These are phyloP conservation scores for Pitangus sulphuratus DNA, from an alignment of 2,797 vertebrate species.

Conservation along the genomic window DNA sequence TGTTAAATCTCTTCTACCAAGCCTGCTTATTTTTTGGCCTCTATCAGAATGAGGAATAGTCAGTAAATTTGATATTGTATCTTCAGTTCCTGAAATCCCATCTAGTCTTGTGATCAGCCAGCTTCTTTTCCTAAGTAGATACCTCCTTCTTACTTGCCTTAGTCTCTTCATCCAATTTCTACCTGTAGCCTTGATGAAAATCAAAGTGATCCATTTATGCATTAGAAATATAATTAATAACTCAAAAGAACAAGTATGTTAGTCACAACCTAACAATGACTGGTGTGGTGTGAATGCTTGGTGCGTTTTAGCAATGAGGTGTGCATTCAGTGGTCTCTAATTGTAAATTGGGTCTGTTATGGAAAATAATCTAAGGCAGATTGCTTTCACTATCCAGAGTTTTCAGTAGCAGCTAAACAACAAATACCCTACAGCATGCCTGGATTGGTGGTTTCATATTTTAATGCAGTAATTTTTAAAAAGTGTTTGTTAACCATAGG, in stretches of 20 bases:
- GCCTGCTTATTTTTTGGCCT: background rate
- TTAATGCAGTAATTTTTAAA: background rate
- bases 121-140: background rate
- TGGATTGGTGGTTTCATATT: background rate
- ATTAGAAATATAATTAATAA: background rate
- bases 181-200: background rate
- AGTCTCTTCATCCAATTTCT: background rate
- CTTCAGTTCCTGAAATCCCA: background rate
- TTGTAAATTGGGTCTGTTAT: background rate
- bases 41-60: background rate
- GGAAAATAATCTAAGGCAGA: background rate
- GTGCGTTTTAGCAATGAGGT: background rate
- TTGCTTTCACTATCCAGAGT: background rate
- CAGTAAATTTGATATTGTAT: background rate
- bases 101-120: background rate
- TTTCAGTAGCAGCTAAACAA: background rate
- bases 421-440: background rate
- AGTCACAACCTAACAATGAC: background rate
- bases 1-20: background rate
- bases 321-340: background rate
- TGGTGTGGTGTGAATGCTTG: background rate
- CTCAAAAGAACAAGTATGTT: background rate
- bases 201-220: background rate
- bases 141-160: background rate
- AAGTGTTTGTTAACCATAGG: background rate